Evolutionary conservation across 2,888 invertebrate species (phyloP).

Genomic region (Pollenia angustigena): DNA sequence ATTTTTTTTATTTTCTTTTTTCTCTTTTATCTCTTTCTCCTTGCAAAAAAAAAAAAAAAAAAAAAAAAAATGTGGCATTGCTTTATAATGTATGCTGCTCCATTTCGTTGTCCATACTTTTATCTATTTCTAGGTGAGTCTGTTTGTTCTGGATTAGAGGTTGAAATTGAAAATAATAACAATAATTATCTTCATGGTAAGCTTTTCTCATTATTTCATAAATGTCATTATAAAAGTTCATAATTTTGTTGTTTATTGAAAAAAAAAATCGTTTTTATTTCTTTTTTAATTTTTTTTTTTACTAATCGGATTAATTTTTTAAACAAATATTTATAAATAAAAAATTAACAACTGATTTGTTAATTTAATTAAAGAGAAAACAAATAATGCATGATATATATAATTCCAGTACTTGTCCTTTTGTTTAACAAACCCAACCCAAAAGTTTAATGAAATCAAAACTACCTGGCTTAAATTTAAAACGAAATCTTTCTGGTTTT

Average conservation of each 20-base stretch:
- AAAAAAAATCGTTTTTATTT: slow-evolving; percentile 40
- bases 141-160: slow-evolving; percentile 84
- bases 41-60: slow-evolving; percentile 36
- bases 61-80: slow-evolving; percentile 68
- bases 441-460: not conserved
- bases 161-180: slow-evolving; percentile 85
- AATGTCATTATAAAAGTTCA: slow-evolving; percentile 81
- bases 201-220: slow-evolving; percentile 84
- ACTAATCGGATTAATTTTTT: slow-evolving; percentile 27
- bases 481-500: too few species aligned
- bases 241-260: slow-evolving; percentile 65
- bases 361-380: not conserved
- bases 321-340: slow-evolving; percentile 15
- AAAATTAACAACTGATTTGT: not conserved
- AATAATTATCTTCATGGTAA: slow-evolving; percentile 84
- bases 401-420: not conserved
- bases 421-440: not conserved
- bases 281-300: slow-evolving; percentile 43
- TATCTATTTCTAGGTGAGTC: slow-evolving; percentile 82
- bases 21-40: slow-evolving; percentile 26
- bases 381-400: slow-evolving; percentile 29
- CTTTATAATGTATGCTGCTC: slow-evolving; percentile 57
- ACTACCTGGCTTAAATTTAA: too few species aligned
- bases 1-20: slow-evolving; percentile 44
- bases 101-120: slow-evolving; percentile 64